Conservation (phyloP, 2,113 vertebrate genomes). For the Columbina picui region DNA sequence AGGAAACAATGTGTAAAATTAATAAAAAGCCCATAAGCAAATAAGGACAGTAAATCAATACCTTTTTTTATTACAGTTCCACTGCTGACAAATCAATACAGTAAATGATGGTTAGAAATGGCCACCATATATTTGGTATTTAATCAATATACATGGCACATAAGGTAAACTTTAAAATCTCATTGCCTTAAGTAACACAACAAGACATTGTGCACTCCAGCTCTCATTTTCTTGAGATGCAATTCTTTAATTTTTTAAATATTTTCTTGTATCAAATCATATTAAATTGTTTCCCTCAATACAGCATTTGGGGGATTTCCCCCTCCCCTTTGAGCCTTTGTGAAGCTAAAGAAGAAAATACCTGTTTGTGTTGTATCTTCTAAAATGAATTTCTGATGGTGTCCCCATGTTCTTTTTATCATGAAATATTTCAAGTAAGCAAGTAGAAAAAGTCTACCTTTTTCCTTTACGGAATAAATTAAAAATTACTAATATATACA, state of each 20-base stretch:
- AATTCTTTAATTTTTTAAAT: constrained; percentile 29
- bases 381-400: neutral
- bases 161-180: constrained; percentile 73
- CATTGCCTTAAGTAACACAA: constrained; percentile 72
- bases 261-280: constrained; percentile 40
- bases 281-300: constrained; percentile 46
- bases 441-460: neutral
- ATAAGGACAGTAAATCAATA: constrained; percentile 86
- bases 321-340: neutral
- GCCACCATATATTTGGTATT: constrained; percentile 76
- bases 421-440: neutral
- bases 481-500: neutral
- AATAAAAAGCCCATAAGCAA: constrained; percentile 85
- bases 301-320: neutral
- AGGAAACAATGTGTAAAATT: constrained; percentile 80
- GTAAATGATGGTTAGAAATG: constrained; percentile 83
- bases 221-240: constrained; percentile 43
- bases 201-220: neutral
- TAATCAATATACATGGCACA: constrained; percentile 81
- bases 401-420: neutral
- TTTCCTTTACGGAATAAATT: neutral
- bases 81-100: constrained; percentile 82
- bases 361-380: neutral
- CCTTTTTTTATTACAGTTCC: constrained; percentile 81
- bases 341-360: neutral